Evolutionary conservation across 2,888 invertebrate species (phyloP), one percentile per base, ranked within the genome.

Genomic region (Shargacucullia verbasci): DNA sequence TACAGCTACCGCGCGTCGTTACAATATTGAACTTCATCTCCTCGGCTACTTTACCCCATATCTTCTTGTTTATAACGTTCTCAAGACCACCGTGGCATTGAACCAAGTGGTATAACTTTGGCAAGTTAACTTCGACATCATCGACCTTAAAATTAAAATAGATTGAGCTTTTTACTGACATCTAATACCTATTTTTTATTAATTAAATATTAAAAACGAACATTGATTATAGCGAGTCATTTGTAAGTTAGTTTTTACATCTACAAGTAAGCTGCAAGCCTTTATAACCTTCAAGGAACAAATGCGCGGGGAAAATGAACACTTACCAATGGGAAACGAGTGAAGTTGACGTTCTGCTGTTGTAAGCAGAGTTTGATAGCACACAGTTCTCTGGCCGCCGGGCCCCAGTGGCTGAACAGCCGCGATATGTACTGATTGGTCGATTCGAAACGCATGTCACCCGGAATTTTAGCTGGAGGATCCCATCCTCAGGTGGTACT

Each of bases 371-470:
- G 96, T 74, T 96, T 96, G 45, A 99, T 98, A 7, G 98, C 97
- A 84, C 97, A 96, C 83, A 98, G 94, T 85, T 98, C 97, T 70
- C 97, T 96, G 0, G 97, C 96, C 74, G 97, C 98, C 0, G 97
- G 97, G 0, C 99, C 98, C 98, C 98, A 99, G 31, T 98, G 95
- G 75, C 96, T 96, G 75, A 97, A 95, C 95, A 99, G 96, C 67
- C 98, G 97, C 76, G 98, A 97, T 0, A 99, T 96, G 78, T 98
- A 98, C 82, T 99, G 99, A 87, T 98, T 98, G 67, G 97, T 97
- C 0, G 97, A 97, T 0, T 96, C 97, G 80, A 99, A 99, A 3
- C 97, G 91, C 95, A 98, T 96, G 61, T 97, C 97, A 66, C 98
- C 98, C 10, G 96, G 95, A 0, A 98, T 95, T 72, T 96, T 96